Evolutionary conservation across 2,797 vertebrate genomes (phyloP).

Genomic region (Sebastes kiyomatsui): DNA sequence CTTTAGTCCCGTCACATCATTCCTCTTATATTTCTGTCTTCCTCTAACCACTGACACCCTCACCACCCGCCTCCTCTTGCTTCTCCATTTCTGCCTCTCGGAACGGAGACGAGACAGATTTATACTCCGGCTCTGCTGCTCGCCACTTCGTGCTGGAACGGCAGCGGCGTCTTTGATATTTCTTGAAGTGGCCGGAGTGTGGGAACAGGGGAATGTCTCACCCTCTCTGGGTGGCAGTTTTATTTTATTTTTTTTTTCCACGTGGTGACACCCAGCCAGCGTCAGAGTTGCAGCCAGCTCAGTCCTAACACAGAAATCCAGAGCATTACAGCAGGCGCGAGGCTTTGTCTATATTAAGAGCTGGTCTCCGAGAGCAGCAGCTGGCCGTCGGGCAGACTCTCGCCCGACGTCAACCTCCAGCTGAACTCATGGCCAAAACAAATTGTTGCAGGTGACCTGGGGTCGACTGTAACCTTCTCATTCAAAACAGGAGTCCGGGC

Average conservation of each 20-base stretch:
- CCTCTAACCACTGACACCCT: constrained; percentile 17
- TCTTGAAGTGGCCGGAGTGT: constrained; percentile 26
- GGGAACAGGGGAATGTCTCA: constrained; percentile 52
- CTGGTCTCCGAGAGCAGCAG: constrained; percentile 71
- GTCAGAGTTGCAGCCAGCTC: constrained; percentile 25
- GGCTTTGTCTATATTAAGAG: constrained; percentile 71
- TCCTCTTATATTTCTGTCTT: constrained; percentile 51
- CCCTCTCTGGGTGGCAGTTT: constrained; percentile 28
- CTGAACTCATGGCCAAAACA: constrained; percentile 19
- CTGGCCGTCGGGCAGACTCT: constrained; percentile 65
- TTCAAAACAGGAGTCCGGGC: neutral
- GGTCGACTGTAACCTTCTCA: neutral
- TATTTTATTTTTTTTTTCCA: neutral
- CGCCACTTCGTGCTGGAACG: neutral
- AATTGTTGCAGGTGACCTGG: constrained; percentile 1
- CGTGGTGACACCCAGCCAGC: constrained; percentile 22
- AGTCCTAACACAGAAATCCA: constrained; percentile 33
- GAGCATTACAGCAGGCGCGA: constrained; percentile 4
- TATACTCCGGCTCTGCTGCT: constrained; percentile 11
- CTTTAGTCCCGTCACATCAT: constrained; percentile 30
- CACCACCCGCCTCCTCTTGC: neutral
- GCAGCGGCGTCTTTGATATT: constrained; percentile 45
- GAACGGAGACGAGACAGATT: constrained; percentile 32
- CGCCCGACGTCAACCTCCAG: constrained; percentile 3
- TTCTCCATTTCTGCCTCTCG: constrained; percentile 39